These are phyloP conservation scores for Neoascia interrupta DNA, from an alignment of 2,888 invertebrate species.

Conservation along the genomic window DNA sequence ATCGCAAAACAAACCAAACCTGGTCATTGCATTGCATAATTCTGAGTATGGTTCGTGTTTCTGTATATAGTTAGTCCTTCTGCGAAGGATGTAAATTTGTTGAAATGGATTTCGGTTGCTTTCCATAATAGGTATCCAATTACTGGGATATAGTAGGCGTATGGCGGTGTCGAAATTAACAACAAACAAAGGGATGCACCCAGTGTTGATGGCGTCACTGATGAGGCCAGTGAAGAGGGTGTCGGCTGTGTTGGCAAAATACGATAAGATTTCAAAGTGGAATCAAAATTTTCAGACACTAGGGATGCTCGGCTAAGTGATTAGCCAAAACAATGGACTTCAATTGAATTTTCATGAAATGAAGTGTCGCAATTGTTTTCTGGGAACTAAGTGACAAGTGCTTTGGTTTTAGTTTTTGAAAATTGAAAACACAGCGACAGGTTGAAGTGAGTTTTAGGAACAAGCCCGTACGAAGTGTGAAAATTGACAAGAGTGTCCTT, in stretches of 20 bases:
- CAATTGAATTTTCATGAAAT: conserved; percentile 35
- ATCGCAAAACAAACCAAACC: conserved; percentile 3
- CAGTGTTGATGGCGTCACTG: conserved; percentile 43
- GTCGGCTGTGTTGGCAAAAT: conserved; percentile 59
- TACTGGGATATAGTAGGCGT: conserved; percentile 37
- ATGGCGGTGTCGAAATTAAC: conserved; percentile 9
- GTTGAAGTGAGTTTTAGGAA: no score
- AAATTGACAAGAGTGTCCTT: neutral
- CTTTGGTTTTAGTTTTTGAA: conserved; percentile 8
- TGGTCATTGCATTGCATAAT: conserved; percentile 43
- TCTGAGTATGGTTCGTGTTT: conserved; percentile 27
- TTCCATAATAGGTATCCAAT: conserved; percentile 58
- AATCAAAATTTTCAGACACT: neutral
- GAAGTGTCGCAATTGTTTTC: conserved; percentile 13
- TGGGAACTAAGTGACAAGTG: conserved; percentile 28
- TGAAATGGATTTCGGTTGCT: conserved; percentile 40
- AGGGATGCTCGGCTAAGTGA: conserved; percentile 20
- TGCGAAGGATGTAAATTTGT: conserved; percentile 24
- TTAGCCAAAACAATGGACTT: conserved; percentile 35
- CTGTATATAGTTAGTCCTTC: conserved; percentile 5
- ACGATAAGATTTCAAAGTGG: conserved; percentile 46
- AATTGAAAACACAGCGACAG: no score
- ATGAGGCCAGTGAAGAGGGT: conserved; percentile 48
- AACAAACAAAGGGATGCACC: conserved; percentile 58
- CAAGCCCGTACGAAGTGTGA: neutral